Conservation (phyloP, 2,113 vertebrate species). For the Eolophus roseicapilla region DNA sequence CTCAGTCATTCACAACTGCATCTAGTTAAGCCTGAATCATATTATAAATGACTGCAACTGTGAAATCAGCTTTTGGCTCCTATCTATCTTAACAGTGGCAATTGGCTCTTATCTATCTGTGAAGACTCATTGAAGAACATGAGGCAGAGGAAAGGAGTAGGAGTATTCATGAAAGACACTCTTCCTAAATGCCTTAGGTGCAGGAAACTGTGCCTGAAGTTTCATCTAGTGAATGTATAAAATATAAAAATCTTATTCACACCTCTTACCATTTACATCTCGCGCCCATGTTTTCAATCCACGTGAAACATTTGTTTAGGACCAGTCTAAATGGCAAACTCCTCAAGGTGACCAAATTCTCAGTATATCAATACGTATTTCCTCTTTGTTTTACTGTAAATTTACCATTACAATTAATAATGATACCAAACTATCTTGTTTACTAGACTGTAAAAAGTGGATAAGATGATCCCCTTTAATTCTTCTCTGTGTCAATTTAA, state of each 20-base stretch:
- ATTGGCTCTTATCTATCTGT: background rate
- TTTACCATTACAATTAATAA: background rate
- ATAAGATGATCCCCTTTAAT: background rate
- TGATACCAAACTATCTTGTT: background rate
- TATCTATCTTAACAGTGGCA: background rate
- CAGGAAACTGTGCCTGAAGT: background rate
- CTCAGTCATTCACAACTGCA: background rate
- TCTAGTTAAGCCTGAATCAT: background rate
- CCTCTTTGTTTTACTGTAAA: conserved; percentile 14
- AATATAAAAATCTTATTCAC: background rate
- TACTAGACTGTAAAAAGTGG: background rate
- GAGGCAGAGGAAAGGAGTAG: background rate
- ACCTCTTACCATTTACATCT: background rate
- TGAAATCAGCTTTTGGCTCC: background rate
- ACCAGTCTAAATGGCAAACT: background rate
- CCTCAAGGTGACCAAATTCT: background rate
- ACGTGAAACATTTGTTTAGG: background rate
- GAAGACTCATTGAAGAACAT: background rate
- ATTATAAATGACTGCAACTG: background rate
- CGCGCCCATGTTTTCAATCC: background rate
- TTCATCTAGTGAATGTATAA: background rate
- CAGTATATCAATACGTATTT: background rate
- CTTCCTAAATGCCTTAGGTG: background rate
- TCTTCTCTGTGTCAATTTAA: background rate
- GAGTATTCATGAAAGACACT: background rate